These are phyloP conservation scores for Rotaria sp. DNA, from an alignment of 2,888 invertebrate species.

Conservation along the genomic window DNA sequence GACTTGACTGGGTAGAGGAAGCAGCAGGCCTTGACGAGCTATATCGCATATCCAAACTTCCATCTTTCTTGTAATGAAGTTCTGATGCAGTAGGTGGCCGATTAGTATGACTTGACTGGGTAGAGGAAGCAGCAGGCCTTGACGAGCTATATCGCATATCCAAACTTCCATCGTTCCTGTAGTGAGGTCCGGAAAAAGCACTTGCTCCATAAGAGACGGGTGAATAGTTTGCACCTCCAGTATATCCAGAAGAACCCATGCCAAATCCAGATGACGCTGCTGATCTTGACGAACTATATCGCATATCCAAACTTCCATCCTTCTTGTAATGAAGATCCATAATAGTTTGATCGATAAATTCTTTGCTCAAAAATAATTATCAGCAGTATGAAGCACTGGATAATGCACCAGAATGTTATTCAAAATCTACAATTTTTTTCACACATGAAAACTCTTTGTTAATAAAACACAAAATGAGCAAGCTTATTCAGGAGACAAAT, in stretches of 20 bases:
- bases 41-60: neutral
- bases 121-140: neutral
- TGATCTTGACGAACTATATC: neutral
- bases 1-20: neutral
- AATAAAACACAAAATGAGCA: too few relatives aligned
- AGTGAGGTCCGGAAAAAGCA: neutral
- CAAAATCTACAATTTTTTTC: too few relatives aligned
- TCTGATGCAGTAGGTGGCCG: neutral
- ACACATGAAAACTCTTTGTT: too few relatives aligned
- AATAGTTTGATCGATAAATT: neutral
- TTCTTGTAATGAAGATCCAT: neutral
- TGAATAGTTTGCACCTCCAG: neutral
- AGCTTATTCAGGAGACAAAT: too few relatives aligned
- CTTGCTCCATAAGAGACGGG: neutral
- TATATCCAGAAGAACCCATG: neutral
- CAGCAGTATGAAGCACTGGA: neutral
- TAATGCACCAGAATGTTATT: too few relatives aligned
- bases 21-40: neutral
- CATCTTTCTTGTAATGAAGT: neutral
- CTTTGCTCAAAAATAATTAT: neutral
- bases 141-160: neutral
- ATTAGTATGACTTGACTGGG: neutral
- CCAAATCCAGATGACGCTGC: neutral
- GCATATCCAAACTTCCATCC: constrained; percentile 1
- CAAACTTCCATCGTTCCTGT: neutral